phyloP scores from a whole-genome alignment of 2,888 invertebrate genomes.

The Drosophila kambysellisi region DNA sequence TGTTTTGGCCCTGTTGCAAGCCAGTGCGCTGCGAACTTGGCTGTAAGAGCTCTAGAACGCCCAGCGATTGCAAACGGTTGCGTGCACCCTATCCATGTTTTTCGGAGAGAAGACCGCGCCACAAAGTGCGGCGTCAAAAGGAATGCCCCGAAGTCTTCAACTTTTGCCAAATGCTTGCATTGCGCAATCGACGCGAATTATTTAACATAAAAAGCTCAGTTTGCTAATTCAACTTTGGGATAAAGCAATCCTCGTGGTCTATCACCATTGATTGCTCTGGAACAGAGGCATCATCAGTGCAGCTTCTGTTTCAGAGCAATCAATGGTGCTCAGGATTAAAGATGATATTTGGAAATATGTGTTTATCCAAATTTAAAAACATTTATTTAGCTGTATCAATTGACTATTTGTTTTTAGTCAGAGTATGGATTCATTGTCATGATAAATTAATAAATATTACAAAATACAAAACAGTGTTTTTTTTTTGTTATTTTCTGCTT shows the following conservation, averaged over 20 bases:
- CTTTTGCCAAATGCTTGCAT: neutral
- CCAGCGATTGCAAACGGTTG: constrained; percentile 31
- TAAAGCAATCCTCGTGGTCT: neutral
- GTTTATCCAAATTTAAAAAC: neutral
- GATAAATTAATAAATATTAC: neutral
- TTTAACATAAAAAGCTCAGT: neutral
- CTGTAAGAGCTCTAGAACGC: constrained; percentile 11
- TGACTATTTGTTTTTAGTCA: neutral
- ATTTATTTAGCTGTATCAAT: neutral
- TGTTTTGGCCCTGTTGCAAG: constrained; percentile 59
- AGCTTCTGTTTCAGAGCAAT: neutral
- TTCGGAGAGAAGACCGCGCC: constrained; percentile 45
- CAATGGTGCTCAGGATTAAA: neutral
- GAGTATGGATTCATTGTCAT: neutral
- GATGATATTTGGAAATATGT: neutral
- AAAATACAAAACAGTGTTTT: neutral
- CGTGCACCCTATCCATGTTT: constrained; percentile 55
- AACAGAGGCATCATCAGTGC: neutral
- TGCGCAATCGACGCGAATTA: neutral
- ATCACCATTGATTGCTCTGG: constrained; percentile 6
- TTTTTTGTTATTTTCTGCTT: neutral
- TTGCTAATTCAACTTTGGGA: neutral
- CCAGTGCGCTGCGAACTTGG: constrained; percentile 20
- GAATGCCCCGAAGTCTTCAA: neutral
- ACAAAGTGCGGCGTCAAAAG: neutral